Evolutionary conservation across 2,797 vertebrate species (phyloP), one percentile per base, ranked within the genome.

Genomic region (Periparus ater): DNA sequence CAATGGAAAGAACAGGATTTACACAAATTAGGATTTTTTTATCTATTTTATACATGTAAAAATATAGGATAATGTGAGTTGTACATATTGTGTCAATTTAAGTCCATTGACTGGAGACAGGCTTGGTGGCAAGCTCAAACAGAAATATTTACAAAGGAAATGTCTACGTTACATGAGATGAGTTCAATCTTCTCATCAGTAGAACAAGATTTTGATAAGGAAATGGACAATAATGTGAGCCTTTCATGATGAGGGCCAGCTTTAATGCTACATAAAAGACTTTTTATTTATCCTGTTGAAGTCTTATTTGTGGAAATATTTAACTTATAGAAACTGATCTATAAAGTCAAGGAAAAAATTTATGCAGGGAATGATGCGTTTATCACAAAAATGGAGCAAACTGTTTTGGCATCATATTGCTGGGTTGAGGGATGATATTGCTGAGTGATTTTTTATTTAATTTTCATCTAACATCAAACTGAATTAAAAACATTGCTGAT

Each of bases 401-500:
- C 21, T 62, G 4, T 2, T 84, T 61, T 78, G 55, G 20, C 80
- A 60, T 84, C 20, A 45, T 44, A 50, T 58, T 72, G 13, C 44
- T 80, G 13, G 11, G 22, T 16, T 78, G 40, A 91, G 36, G 9
- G 40, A 72, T 93, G 42, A 7, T 42, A 42, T 42, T 42, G 42
- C 42, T 42, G 42, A 42, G 21, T 93, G 67, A 89, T 67, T 40
- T 73, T 95, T 68, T 77, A 68, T 89, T 88, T 91, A 13, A 71
- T 95, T 91, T 96, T 85, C 88, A 73, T 77, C n/a, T 55, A 91
- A 50, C 47, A 84, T 20, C 29, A 88, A 50, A 79, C 18, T 66
- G 40, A 85, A 74, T 91, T 40, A 91, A 97, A 95, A 85, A 13
- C 25, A 53, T 21, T 58, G 7, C 57, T 89, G 26, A 53, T 70